Conservation (phyloP, 2,888 invertebrate species). For the Tenthredo scrophulariae region DNA sequence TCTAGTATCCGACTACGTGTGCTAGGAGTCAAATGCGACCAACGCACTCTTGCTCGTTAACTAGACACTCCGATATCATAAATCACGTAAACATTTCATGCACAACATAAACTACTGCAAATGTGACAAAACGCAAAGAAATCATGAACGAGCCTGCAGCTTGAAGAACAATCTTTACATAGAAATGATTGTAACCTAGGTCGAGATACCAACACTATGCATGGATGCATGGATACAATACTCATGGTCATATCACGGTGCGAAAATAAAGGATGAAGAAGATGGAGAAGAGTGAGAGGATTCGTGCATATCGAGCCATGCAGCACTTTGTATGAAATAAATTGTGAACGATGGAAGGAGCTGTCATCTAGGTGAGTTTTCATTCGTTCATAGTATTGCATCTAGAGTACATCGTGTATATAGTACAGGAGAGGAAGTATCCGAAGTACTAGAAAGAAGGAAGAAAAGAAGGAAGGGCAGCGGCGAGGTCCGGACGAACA, state of each 20-base stretch:
- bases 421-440: not conserved
- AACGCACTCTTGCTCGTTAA: not conserved
- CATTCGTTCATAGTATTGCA: not conserved
- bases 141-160: not conserved
- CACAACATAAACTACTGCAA: not conserved
- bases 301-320: not conserved
- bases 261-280: not conserved
- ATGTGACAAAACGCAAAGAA: not conserved
- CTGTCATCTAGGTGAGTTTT: not conserved
- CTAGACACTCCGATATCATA: not conserved
- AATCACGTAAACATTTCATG: not conserved
- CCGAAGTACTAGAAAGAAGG: not conserved
- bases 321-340: not conserved
- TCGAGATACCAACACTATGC: not conserved
- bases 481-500: conserved; percentile 31
- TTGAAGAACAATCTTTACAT: not conserved
- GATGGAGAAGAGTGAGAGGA: not conserved
- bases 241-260: not conserved
- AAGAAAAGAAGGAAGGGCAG: not conserved
- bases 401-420: not conserved
- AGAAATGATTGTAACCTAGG: not conserved
- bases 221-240: not conserved
- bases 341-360: conserved; percentile 6
- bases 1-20: not conserved
- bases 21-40: not conserved